These are phyloP conservation scores for Teleogryllus occipitalis DNA, from an alignment of 1,140 invertebrate genomes.

Conservation along the genomic window DNA sequence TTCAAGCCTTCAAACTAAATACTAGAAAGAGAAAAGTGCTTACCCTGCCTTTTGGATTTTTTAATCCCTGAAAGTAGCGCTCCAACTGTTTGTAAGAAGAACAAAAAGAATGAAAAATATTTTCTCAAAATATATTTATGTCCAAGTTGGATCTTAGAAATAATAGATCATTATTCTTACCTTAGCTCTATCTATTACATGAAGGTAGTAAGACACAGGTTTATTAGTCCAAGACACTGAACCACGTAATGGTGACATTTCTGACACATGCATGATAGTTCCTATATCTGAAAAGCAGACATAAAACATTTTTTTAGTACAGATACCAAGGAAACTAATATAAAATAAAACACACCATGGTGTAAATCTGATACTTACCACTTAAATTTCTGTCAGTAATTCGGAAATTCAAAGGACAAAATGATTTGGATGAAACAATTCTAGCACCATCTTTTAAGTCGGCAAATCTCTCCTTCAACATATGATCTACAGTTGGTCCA, in stretches of 20 bases:
- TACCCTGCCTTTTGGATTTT: conserved; percentile 76
- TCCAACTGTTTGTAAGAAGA: conserved; percentile 55
- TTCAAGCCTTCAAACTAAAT: background rate
- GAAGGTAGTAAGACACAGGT: conserved; percentile 95
- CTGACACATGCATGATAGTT: conserved; percentile 96
- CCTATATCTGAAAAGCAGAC: conserved; percentile 72
- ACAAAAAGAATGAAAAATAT: background rate
- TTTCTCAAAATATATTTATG: background rate
- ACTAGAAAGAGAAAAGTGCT: conserved; percentile 25
- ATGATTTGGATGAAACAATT: conserved; percentile 97
- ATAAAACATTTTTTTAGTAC: conserved; percentile 8
- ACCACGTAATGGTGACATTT: conserved; percentile 87
- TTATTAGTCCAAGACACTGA: conserved; percentile 98
- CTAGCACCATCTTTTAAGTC: conserved; percentile 91
- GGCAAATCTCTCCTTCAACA: conserved; percentile 90
- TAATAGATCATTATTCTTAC: conserved; percentile 26
- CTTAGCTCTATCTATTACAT: conserved; percentile 92
- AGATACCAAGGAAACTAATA: background rate
- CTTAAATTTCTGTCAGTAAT: conserved; percentile 85
- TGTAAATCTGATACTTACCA: conserved; percentile 41
- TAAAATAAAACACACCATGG: background rate
- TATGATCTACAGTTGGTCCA: conserved; percentile 92
- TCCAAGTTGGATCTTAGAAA: background rate
- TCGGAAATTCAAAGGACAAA: conserved; percentile 94
- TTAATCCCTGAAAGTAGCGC: conserved; percentile 87